A percentile compares a stretch with the other conserved stretches of the same genome.
These are phyloP conservation scores for Arbacia lixula DNA, from an alignment of 53 echinoderm and acorn worm species.

Conservation along the genomic window DNA sequence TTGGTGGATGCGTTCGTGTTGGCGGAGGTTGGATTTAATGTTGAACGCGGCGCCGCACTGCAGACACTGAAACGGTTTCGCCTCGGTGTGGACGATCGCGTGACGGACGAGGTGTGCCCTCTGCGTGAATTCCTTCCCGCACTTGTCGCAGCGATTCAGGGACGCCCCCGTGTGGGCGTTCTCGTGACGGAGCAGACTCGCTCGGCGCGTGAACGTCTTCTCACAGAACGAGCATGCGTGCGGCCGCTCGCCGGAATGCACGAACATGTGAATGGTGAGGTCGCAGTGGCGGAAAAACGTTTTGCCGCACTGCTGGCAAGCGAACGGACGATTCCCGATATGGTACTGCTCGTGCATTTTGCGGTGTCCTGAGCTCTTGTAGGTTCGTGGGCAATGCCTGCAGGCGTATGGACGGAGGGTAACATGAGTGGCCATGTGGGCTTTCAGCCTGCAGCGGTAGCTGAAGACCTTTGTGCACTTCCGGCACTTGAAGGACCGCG, in stretches of 20 bases:
- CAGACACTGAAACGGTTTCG: conserved; percentile 24
- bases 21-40: conserved; percentile 35
- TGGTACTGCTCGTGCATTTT: conserved; percentile 19
- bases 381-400: conserved; percentile 8
- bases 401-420: conserved; percentile 16
- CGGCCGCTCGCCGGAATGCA: conserved; percentile 30
- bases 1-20: conserved; percentile 39
- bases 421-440: conserved; percentile 54
- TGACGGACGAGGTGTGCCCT: conserved; percentile 19
- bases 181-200: conserved; percentile 3
- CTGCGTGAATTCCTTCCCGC: conserved; percentile 29
- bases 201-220: conserved; percentile 18
- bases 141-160: conserved; percentile 10
- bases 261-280: conserved; percentile 6
- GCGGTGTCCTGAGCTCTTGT: conserved; percentile 5
- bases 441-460: conserved; percentile 42
- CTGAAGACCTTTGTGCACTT: conserved; percentile 59
- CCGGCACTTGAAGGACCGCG: conserved; percentile 60
- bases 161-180: conserved; percentile 1
- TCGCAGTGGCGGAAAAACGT: conserved; percentile 4
- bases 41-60: conserved; percentile 9
- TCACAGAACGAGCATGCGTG: conserved; percentile 13
- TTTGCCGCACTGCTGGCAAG: conserved; percentile 39
- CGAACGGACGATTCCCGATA: conserved; percentile 18
- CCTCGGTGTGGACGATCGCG: conserved; percentile 20